Evolutionary conservation across 2,113 vertebrate genomes (phyloP), one percentile per base, ranked within the genome.

Genomic region (Nesoenas mayeri): DNA sequence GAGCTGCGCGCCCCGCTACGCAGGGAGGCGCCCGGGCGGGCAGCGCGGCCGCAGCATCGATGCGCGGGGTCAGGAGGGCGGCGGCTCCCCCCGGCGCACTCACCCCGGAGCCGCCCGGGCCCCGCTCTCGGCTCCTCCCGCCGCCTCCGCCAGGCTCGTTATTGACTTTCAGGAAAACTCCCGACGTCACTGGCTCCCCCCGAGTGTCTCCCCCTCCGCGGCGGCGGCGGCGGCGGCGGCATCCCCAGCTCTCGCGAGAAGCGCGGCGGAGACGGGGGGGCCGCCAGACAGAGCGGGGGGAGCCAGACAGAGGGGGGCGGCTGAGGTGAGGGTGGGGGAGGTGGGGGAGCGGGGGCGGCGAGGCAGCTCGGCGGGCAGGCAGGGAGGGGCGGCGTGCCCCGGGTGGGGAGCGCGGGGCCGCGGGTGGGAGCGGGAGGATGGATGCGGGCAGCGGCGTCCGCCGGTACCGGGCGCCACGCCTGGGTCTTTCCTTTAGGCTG

Each of bases 101-200:
- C 92, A 88, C 87, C 79, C 85, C 88, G 75, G 80, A 72, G 84
- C 84, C 60, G 85, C 95, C 97, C 89, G 83, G 96, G 95, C 94
- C 91, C 91, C 72, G 79, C 88, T 79, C 74, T 85, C 92, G 70
- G 58, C 72, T 82, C 88, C 91, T 88, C 93, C 91, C 77, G 93
- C 93, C 94, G 83, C 96, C 80, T 77, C 94, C 80, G 92, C 95
- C 96, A 88, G 96, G 96, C 97, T 97, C 98, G 98, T 98, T 98
- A 96, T 97, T 98, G 98, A 98, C 98, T 98, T 98, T 98, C 97
- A 97, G 97, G 97, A 97, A 97, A 97, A 95, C 97, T 97, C 92
- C 97, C 98, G 98, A 98, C 98, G 98, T 98, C 98, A 98, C 95
- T 60, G 78, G 79, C 89, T 94, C 84, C 90, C 90, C 82, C 82